Percentiles rank a stretch among this genome's conserved stretches.
phyloP scores from a whole-genome alignment of 2,888 invertebrate genomes.

The Unio delphinus region DNA sequence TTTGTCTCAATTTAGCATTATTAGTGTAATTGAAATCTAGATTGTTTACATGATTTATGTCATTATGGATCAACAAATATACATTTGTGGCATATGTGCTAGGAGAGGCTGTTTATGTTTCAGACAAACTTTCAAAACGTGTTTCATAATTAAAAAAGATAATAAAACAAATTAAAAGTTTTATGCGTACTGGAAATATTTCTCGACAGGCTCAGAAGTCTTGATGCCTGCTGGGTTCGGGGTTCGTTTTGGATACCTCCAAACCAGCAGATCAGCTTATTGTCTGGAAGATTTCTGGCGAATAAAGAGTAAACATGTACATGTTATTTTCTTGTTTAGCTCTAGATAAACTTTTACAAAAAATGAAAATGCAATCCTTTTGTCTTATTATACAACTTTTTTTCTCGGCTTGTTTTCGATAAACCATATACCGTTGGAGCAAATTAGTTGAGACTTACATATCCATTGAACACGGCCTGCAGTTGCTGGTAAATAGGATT shows the following conservation, averaged over 20 bases:
- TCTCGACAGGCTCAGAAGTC: conserved; percentile 18
- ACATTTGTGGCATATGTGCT: no score
- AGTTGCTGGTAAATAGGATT: no score
- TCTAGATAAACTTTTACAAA: neutral
- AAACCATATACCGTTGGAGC: no score
- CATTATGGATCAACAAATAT: no score
- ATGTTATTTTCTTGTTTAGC: neutral
- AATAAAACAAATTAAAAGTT: neutral
- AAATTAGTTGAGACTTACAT: no score
- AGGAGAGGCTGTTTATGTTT: neutral
- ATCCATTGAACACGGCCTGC: no score
- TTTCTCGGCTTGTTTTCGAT: no score
- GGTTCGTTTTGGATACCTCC: conserved; percentile 40
- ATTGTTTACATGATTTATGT: no score
- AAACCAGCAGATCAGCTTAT: conserved; percentile 34
- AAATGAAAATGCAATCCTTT: no score
- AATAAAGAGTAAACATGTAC: neutral
- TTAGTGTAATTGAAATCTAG: no score
- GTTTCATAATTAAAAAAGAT: neutral
- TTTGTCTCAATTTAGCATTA: no score
- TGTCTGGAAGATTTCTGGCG: conserved; percentile 21
- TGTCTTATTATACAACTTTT: no score
- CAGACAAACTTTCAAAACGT: neutral
- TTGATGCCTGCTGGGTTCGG: conserved; percentile 23
- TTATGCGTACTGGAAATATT: conserved; percentile 22